Evolutionary conservation across 1,140 invertebrate genomes (phyloP), one percentile per base, ranked within the genome.

Genomic region (Drosophila tristis): DNA sequence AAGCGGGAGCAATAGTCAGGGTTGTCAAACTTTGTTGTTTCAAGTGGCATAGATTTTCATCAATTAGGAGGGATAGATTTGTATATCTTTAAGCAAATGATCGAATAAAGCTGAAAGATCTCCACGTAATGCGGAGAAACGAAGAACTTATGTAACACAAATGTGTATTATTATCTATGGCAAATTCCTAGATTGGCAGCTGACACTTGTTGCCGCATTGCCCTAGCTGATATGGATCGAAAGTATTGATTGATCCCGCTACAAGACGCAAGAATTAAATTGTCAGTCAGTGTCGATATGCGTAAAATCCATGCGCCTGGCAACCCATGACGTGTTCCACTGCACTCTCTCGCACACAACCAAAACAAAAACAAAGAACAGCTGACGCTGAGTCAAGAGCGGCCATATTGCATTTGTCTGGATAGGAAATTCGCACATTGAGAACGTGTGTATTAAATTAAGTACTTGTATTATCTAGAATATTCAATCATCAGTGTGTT

Each of bases 311-410:
- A 70, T 43, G 51, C 51, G 61, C 80, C 61, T 75, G 85, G 74
- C 85, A 90, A 90, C 85, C 85, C 87, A 65, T 67, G 54, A 60
- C 63, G 58, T 71, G 56, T 65, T 68, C 39, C 35, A 71, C 20
- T 29, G 45, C 39, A 58, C 45, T 57, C 49, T 59, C 26, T 31
- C 53, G 23, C 45, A 60, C 11, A 60, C 55, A 57, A 66, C 23
- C 35, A 65, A 75, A 67, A 79, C 61, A 72, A 78, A 78, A 90
- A 84, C 85, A 91, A 90, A 80, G 72, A 91, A 90, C 90, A 91
- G 90, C 90, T 91, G 90, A 91, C 74, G 75, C 51, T 42, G 51
- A 49, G 58, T 63, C 51, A 29, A 56, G 66, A 58, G 67, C 67
- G 50, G 68, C 59, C 54, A 91, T 90, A 65, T 90, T 90, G 66